Evolutionary conservation across 1,140 invertebrate genomes (phyloP), one percentile per base, ranked within the genome.

Genomic region (Drosophila ercepeae): DNA sequence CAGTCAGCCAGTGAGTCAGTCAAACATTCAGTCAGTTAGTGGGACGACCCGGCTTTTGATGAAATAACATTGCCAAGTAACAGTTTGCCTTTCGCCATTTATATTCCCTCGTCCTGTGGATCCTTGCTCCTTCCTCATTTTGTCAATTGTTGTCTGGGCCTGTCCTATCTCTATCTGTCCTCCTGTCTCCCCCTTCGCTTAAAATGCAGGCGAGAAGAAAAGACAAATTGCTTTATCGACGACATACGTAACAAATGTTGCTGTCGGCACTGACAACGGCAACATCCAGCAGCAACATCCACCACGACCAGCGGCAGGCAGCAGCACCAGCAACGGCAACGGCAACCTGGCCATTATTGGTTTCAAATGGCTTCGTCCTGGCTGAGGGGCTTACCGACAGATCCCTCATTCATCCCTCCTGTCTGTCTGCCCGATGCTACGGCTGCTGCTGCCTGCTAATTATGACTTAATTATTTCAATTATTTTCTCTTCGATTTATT

Each of bases 181-280:
- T 36, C 25, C 51, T 13, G 11, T 23, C 14, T 41, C 44, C 18
- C 9, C 59, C 76, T 54, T 48, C 25, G 65, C 76, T 64, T 74
- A 77, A 77, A 88, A 71, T 88, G 82, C 82, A 89, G 78, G 82
- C 82, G 61, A 71, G 54, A 71, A 70, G 82, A 88, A 77, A 88
- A 88, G 82, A 88, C 83, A 88, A 88, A 88, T 88, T 88, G 82
- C 82, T 88, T 88, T 88, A 88, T 88, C 82, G 83, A 88, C 83
- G 77, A 88, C 82, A 88, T 88, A 88, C 82, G 82, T 86, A 86
- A 86, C 82, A 86, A 86, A 86, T 86, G 82, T 86, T 88, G 82
- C 82, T 88, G 82, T 86, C 82, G 82, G 82, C 82, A 88, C 58
- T 88, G 82, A 86, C 82, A 86, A 86, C 82, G 71, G 58, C 81